Base-by-base conservation (phyloP, 2,113 vertebrate species). In the Danionella cerebrum region DNA sequence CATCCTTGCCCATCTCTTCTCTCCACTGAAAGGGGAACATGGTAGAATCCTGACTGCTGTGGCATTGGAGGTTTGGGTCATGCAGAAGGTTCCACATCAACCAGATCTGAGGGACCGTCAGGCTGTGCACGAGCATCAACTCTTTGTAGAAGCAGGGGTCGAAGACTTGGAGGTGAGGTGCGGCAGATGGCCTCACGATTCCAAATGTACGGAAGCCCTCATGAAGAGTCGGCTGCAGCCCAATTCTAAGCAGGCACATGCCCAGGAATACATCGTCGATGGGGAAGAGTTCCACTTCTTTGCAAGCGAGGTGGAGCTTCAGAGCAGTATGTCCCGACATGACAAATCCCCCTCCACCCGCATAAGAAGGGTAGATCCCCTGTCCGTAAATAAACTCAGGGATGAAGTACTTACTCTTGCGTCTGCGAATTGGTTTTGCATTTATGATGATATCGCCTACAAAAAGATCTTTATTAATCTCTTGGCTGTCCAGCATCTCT, bases 71-170 rank as follows among this genome's bases (percentile, higher is more conserved):
- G 2, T 67, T 80, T 6, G 90, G 88, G 67, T 90, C 90, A 2
- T 98, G 91, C 22, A 98, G 87, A 21, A 99, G 85, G 69, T 87
- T 92, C 95, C 95, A 99, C 96, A 99, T 99, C 0, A 99, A 89
- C 96, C 95, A 99, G 76, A 99, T 94, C 81, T 99, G 94, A 0
- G 95, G 87, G 0, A 91, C 92, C 0, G 89, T 96, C 41, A 99
- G 85, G 65, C 96, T 94, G 44, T 99, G 96, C 19, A 98, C 96
- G 6, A 99, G 91, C 89, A 99, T 96, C 70, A 99, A 86, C 38
- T 98, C 94, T 12, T 88, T 82, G 80, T 97, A 99, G 78, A 99
- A 98, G 69, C 96, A 98, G 2, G 96, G 96, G 54, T 98, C 91
- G 1, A 97, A 98, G 0, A 92, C 94, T 81, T 91, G 89, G 2